Evolutionary conservation across 2,113 vertebrate species (phyloP).

Genomic region (Apeltes quadracus): DNA sequence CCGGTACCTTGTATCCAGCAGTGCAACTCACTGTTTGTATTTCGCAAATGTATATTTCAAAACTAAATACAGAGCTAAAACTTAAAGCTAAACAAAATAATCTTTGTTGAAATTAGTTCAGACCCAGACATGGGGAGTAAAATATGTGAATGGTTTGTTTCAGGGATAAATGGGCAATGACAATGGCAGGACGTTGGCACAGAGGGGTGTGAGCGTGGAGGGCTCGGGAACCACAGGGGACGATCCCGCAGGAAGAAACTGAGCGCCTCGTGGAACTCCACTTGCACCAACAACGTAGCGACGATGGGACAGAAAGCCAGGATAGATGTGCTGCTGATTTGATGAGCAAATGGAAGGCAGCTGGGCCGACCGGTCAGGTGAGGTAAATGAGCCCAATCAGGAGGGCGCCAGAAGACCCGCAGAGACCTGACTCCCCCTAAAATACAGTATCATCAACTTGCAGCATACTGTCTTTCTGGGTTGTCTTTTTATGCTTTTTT

Average conservation of each 20-base stretch:
- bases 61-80: slow-evolving; percentile 4
- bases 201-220: no score
- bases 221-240: background rate
- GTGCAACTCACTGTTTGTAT: background rate
- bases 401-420: no score
- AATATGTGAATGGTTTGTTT: background rate
- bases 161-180: background rate
- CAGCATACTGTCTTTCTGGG: no score
- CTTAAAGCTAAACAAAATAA: background rate
- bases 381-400: no score
- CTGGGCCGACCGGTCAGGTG: no score
- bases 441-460: background rate
- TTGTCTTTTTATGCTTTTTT: no score
- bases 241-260: background rate
- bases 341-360: no score
- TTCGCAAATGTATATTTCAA: background rate
- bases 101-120: background rate
- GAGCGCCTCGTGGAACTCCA: no score
- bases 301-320: background rate
- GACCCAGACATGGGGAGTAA: background rate
- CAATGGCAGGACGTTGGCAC: background rate
- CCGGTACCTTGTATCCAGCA: background rate
- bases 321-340: no score
- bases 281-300: no score
- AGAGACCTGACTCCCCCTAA: no score